These are phyloP conservation scores for Netelia inedita DNA, from an alignment of 2,888 invertebrate species.

Conservation along the genomic window DNA sequence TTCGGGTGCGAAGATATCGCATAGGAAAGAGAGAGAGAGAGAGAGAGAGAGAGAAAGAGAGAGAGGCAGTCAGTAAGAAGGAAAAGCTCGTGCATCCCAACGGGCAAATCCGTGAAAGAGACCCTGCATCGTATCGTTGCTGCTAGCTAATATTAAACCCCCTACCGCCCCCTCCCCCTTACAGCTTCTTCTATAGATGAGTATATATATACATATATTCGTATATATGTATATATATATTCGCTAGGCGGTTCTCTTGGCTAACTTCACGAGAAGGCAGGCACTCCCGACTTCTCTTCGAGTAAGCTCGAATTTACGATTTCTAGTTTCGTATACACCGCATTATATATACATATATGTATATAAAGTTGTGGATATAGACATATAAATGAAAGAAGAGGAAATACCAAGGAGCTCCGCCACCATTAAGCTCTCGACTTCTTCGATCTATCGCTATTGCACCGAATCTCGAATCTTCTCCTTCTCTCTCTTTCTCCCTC, in stretches of 20 bases:
- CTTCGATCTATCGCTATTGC: constrained; percentile 67
- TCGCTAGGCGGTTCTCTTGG: constrained; percentile 17
- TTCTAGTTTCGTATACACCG: constrained; percentile 61
- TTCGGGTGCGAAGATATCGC: constrained; percentile 53
- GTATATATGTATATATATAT: constrained; percentile 17
- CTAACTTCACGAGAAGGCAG: constrained; percentile 45
- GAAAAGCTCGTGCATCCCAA: constrained; percentile 24
- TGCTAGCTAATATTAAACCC: constrained; percentile 58
- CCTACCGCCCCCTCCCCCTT: constrained; percentile 1
- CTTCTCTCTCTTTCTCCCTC: constrained; percentile 7
- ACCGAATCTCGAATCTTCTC: constrained; percentile 56
- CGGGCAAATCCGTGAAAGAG: constrained; percentile 48
- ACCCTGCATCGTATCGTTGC: constrained; percentile 33
- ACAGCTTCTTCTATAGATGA: too few species aligned
- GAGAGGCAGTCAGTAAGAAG: constrained; percentile 12
- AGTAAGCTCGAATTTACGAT: constrained; percentile 68
- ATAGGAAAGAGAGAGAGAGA: constrained; percentile 2
- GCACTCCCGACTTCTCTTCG: constrained; percentile 40
- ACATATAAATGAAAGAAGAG: constrained; percentile 30
- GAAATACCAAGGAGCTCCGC: constrained; percentile 48
- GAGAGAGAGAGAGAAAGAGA: background rate
- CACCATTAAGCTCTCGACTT: constrained; percentile 64
- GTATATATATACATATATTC: background rate
- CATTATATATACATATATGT: constrained; percentile 30
- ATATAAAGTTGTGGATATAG: constrained; percentile 23